phyloP scores from a whole-genome alignment of 2,888 invertebrate genomes.

The Ichneumoninae sp. region DNA sequence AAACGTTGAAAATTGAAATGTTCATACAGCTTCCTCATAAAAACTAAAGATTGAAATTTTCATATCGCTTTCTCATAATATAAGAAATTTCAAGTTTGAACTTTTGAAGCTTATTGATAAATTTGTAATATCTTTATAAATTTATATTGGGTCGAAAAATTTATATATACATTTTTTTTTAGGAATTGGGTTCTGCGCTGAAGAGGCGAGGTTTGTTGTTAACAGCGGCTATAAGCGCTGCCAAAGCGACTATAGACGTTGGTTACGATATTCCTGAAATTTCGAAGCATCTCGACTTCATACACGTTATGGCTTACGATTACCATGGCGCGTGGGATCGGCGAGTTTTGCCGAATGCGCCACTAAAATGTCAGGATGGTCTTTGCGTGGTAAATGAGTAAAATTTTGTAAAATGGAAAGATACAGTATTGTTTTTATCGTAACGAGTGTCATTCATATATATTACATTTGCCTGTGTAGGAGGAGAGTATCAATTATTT shows the following conservation, averaged over 20 bases:
- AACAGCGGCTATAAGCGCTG: slow-evolving; percentile 93
- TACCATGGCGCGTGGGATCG: slow-evolving; percentile 94
- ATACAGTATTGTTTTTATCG: slow-evolving; percentile 1
- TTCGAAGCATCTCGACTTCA: slow-evolving; percentile 85
- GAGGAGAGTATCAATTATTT: slow-evolving; percentile 91
- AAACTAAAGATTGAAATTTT: too few species aligned
- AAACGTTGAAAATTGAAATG: too few species aligned
- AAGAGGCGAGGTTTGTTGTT: slow-evolving; percentile 88
- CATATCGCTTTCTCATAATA: too few species aligned
- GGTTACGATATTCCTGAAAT: slow-evolving; percentile 92
- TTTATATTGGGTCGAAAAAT: not conserved
- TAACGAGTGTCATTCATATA: not conserved
- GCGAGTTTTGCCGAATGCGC: slow-evolving; percentile 91
- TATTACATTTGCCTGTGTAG: slow-evolving; percentile 82
- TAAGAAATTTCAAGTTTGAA: slow-evolving; percentile 8
- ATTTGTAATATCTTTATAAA: not conserved
- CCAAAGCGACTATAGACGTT: slow-evolving; percentile 89
- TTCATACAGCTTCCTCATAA: too few species aligned
- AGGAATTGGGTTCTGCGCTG: slow-evolving; percentile 91
- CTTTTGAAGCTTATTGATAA: not conserved
- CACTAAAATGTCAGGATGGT: slow-evolving; percentile 87
- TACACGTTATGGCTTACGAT: slow-evolving; percentile 96
- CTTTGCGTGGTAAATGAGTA: slow-evolving; percentile 89
- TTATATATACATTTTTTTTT: slow-evolving; percentile 46
- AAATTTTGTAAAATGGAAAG: not conserved